Evolutionary conservation across 2,888 invertebrate genomes (phyloP), one percentile per base, ranked within the genome.

Genomic region (Lithophane semibrunnea): DNA sequence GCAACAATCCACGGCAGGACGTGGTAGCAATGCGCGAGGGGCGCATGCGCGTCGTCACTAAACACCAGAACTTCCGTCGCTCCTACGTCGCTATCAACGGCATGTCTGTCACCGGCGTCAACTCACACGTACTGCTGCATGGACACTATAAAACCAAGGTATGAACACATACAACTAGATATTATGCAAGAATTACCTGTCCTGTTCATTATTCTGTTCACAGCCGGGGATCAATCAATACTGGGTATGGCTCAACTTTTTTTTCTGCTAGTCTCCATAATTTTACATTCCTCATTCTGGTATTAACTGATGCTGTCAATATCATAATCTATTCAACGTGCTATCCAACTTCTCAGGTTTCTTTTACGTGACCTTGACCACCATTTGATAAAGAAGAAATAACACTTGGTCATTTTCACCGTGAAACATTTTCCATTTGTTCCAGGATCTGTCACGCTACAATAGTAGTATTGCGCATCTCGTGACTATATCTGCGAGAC

Each of bases 11-110:
- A 1, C 94, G 97, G 5, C 92, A 93, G 63, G 96, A 96, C 49
- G 89, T 97, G 0, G 92, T 93, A 49, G 96, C 96, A 18, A 88
- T 97, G 16, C 91, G 92, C 1, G 96, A 97, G 1, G 97, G 97
- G 0, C 93, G 95, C 78, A 92, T 97, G 61, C 89, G 96, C 88
- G 97, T 98, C n/a, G 96, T 98, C 5, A 96, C 97, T 0, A 97
- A 97, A 81, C 95, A 93, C 93, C 97, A 89, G 77, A 94, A 88
- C 1, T 97, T 97, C 95, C 91, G 95, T 13, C 97, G 97, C 56
- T 97, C 92, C 0, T 94, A 91, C 73, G 85, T 90, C 2, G 95
- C 93, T 21, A 86, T 95, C 24, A 95, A 94, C 82, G 88, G 90
- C 49, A 85, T 94, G 65, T 92, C 95, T 0, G 75, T 93, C 37